Evolutionary conservation across 92 coral and sea anemone genomes (phyloP).

Genomic region (Epizoanthus scotinus): DNA sequence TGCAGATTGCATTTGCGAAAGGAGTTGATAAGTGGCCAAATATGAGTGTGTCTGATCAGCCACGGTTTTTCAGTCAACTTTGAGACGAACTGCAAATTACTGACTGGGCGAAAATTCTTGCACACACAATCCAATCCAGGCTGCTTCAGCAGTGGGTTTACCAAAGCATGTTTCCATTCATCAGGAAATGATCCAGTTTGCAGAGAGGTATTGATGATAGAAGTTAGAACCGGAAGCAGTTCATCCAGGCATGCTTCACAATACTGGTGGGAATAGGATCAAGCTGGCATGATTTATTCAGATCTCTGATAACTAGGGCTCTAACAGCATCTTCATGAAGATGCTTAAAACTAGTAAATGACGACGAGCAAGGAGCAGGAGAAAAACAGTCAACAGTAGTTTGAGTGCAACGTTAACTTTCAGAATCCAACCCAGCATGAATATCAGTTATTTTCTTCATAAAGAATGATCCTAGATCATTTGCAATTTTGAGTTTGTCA

Average conservation of each 20-base stretch:
- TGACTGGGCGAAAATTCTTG: too few species aligned
- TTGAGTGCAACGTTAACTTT: slow-evolving; percentile 29
- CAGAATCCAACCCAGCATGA: slow-evolving; percentile 18
- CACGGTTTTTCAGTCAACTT: too few species aligned
- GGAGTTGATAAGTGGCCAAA: too few species aligned
- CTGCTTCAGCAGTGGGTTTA: too few species aligned
- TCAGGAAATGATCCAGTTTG: slow-evolving; percentile 23
- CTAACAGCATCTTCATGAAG: slow-evolving; percentile 3
- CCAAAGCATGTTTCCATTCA: slow-evolving; percentile 16
- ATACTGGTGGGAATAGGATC: not conserved
- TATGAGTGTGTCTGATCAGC: too few species aligned
- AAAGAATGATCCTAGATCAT: slow-evolving; percentile 44
- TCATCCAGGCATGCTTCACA: slow-evolving; percentile 21
- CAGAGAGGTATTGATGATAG: not conserved
- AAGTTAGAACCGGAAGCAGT: slow-evolving; percentile 16
- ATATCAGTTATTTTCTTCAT: slow-evolving; percentile 37
- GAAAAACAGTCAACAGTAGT: slow-evolving; percentile 35
- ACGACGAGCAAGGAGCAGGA: slow-evolving; percentile 26
- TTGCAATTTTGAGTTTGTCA: slow-evolving; percentile 38
- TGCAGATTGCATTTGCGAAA: too few species aligned
- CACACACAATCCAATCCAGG: not conserved
- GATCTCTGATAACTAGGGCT: slow-evolving; percentile 16
- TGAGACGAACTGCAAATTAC: too few species aligned
- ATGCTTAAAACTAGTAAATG: slow-evolving; percentile 6
- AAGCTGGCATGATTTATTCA: slow-evolving; percentile 23